Base-by-base conservation (phyloP, 2,113 vertebrate species). In the Ahaetulla prasina region DNA sequence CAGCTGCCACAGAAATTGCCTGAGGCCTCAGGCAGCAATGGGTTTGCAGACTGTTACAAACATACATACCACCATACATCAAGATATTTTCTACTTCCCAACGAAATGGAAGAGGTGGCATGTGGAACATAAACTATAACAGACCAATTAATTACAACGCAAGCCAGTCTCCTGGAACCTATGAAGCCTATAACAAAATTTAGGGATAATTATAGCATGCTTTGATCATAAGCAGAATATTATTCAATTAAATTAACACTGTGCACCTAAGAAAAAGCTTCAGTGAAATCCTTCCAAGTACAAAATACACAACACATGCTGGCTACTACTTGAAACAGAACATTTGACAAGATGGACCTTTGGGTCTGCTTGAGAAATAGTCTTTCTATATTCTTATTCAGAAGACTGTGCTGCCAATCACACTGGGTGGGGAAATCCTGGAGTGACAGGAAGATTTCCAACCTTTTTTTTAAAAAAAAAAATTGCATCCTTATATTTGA, bases 401-500 rank as follows among this genome's bases (percentile, higher is more conserved):
- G 14, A 50, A 16, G 22, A 52, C 3, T 85, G 45, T 54, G 54
- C 45, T 89, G 25, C 54, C n/a, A 50, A 60, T 86, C 35, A 84
- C 95, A 92, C 11, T 84, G 52, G 84, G n/a, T 86, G 95, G 93
- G 91, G 90, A n/a, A 94, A 92, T 35, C 0, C 11, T 6, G 50
- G 49, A 92, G 63, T 85, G 0, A 60, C 16, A 94, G 94, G 30
- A 96, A 49, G 94, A 93, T 43, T 90, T 96, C 96, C 90, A 43
- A 95, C 90, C 94, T 85, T 95, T 96, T 94, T 68, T 85, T 63
- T 87, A 20, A 4, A 12, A 12, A 6, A 92, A 85, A 45, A 9
- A 93, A 94, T 91, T 91, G 94, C 84, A 88, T 97, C 88, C 96
- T 97, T 95, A 96, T 96, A 96, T 97, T 92, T 96, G 97, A 97